Evolutionary conservation across 2,113 vertebrate genomes (phyloP), one percentile per base, ranked within the genome.

Genomic region (Enhydra lutris): DNA sequence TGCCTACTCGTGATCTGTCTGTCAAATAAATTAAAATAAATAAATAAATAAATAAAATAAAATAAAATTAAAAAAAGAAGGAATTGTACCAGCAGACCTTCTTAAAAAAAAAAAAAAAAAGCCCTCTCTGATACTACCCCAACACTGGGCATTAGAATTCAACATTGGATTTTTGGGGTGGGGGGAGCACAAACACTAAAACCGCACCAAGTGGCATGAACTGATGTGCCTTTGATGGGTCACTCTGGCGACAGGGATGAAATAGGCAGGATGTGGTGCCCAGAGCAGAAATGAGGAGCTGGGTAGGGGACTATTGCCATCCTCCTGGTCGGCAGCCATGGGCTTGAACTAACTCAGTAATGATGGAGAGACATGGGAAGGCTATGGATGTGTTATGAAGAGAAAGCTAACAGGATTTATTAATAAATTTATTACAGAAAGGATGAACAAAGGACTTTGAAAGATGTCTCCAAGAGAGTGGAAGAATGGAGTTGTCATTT

Each of bases 291-390:
- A 29, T 1, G n/a, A 29, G n/a, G 34, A 31, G 2, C 52, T 42
- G 34, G 21, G 45, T 11, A 31, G 63, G 63, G 36, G 5, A 61
- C 5, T 1, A 2, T 11, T 23, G 45, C 1, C 0, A 9, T 55
- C 80, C 26, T 21, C 36, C 15, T 21, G 0, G 14, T 4, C 1
- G 31, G 71, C 0, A 42, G 57, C 24, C 21, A 18, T 14, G 34
- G 21, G 1, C 31, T 47, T 65, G 45, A 85, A 47, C 26, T 8
- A 24, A 36, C 8, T 36, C 45, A 57, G 0, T 6, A 7, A 57
- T 14, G 18, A 7, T 20, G 36, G 36, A 20, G 34, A 59, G 39
- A 50, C 63, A 11, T 34, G 31, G 31, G 13, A 71, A 55, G 15
- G 57, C 21, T 15, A 14, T 11, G 12, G 20, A 36, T 9, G 20